Conservation (phyloP, 1,140 invertebrate species). For the Mercenaria mercenaria region DNA sequence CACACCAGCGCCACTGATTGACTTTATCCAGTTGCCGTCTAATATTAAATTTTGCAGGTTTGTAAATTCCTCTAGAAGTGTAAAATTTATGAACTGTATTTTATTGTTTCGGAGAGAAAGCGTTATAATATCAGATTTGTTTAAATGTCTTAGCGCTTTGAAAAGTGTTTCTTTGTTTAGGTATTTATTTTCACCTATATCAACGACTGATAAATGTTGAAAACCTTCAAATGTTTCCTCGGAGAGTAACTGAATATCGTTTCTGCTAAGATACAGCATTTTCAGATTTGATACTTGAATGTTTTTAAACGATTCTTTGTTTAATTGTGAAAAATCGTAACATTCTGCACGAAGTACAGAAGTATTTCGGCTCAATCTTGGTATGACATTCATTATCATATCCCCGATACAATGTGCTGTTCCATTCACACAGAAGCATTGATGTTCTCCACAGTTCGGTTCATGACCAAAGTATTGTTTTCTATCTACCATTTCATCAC, state of each 20-base stretch:
- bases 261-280: neutral
- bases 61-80: neutral
- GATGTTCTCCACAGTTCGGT: neutral
- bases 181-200: neutral
- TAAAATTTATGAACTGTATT: neutral
- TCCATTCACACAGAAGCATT: neutral
- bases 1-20: neutral
- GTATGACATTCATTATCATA: neutral
- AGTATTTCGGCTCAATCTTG: neutral
- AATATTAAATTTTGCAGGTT: neutral
- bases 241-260: neutral
- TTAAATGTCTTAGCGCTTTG: neutral
- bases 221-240: neutral
- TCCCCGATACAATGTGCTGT: neutral
- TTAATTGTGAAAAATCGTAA: neutral
- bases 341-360: neutral
- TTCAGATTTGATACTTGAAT: neutral
- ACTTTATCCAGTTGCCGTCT: neutral
- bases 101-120: neutral
- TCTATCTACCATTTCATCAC: neutral
- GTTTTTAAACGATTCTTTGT: neutral
- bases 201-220: neutral
- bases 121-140: neutral
- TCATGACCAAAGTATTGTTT: neutral
- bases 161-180: neutral